Percentiles rank a stretch among this genome's conserved stretches.
Evolutionary conservation across 2,888 invertebrate species (phyloP).

Genomic region (Alentia gelatinosa): DNA sequence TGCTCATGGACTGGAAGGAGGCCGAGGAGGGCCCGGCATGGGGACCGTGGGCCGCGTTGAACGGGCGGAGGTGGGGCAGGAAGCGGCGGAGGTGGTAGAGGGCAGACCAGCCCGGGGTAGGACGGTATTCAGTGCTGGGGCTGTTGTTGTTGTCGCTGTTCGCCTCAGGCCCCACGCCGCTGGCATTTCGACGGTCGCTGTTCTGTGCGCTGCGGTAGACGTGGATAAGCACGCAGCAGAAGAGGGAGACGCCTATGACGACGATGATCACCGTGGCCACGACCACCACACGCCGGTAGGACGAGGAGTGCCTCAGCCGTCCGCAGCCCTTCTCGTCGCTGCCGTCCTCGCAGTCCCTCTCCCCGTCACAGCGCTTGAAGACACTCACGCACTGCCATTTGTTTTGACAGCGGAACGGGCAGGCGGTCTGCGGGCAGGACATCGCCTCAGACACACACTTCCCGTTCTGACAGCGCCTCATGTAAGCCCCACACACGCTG

Average conservation of each 20-base stretch:
- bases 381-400: conserved; percentile 24
- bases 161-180: background rate
- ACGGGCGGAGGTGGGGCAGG: background rate
- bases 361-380: background rate
- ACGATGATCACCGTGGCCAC: conserved; percentile 15
- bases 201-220: background rate
- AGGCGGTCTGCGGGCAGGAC: background rate
- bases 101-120: background rate
- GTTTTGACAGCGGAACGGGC: background rate
- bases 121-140: background rate
- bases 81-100: background rate
- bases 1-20: conserved; percentile 13
- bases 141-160: too few species aligned
- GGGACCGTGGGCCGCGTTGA: background rate
- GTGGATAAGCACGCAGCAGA: conserved; percentile 23
- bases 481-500: background rate
- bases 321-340: conserved; percentile 13
- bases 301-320: background rate
- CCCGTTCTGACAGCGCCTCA: conserved; percentile 8
- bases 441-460: background rate
- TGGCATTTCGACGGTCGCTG: background rate
- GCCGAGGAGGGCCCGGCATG: background rate
- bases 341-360: background rate
- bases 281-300: background rate
- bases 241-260: background rate